Evolutionary conservation across 53 echinoderm and acorn worm genomes (phyloP).

Genomic region (Luidia sarsii): DNA sequence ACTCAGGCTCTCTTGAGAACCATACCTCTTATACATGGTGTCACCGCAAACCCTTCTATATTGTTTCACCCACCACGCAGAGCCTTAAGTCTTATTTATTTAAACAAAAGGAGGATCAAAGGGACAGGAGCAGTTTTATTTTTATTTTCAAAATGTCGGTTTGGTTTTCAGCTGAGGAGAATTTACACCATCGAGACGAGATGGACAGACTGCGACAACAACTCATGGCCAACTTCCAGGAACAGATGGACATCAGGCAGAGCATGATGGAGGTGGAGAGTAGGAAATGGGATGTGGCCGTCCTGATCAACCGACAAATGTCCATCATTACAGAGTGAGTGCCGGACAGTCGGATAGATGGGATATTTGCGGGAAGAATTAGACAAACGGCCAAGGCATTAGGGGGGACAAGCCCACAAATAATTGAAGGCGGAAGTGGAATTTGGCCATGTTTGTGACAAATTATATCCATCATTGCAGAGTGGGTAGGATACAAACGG

Average conservation of each 20-base stretch:
- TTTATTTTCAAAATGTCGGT: no score
- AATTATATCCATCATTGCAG: slow-evolving; percentile 71
- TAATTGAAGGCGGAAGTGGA: neutral
- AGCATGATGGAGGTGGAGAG: slow-evolving; percentile 90
- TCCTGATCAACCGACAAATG: slow-evolving; percentile 81
- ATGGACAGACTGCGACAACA: slow-evolving; percentile 90
- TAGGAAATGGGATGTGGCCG: slow-evolving; percentile 79
- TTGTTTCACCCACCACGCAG: no score
- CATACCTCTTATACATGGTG: no score
- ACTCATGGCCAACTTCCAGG: slow-evolving; percentile 89
- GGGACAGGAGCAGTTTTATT: no score
- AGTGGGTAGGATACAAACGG: slow-evolving; percentile 44
- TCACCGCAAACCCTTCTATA: no score
- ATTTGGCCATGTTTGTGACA: no score
- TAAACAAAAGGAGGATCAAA: no score
- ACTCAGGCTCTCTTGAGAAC: no score
- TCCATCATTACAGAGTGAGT: slow-evolving; percentile 84
- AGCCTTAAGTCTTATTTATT: no score
- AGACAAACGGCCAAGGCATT: neutral
- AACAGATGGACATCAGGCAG: slow-evolving; percentile 87
- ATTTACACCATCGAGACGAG: slow-evolving; percentile 66
- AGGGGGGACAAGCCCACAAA: neutral
- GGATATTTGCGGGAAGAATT: neutral
- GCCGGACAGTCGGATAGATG: neutral
- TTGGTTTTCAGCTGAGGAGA: slow-evolving; percentile 29